These are phyloP conservation scores for Podarcis cretensis DNA, from an alignment of 2,113 vertebrate species.

Conservation along the genomic window DNA sequence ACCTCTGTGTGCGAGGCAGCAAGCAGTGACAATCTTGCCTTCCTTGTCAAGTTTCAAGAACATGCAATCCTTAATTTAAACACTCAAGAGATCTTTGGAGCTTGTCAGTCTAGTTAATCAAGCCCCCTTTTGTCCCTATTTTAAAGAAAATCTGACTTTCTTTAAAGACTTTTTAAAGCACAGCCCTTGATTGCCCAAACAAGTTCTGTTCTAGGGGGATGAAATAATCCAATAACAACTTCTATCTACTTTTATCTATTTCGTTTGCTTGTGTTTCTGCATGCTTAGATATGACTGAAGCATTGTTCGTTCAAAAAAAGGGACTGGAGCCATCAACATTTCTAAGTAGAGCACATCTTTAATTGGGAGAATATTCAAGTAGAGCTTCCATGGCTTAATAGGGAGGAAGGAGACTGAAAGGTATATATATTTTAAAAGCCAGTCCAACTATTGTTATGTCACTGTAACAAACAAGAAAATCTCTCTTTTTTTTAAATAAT, in stretches of 20 bases:
- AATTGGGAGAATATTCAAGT: background rate
- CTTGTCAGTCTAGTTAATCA: conserved; percentile 82
- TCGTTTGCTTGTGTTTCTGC: background rate
- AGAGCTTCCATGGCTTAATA: conserved; percentile 2
- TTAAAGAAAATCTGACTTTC: conserved; percentile 79
- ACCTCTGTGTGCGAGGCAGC: conserved; percentile 72
- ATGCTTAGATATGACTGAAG: background rate
- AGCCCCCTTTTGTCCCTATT: conserved; percentile 58
- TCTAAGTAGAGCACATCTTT: background rate
- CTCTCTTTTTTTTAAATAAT: no score
- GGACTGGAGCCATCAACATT: background rate
- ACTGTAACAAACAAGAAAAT: background rate
- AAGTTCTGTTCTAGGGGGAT: conserved; percentile 63
- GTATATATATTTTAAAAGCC: background rate
- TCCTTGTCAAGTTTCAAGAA: conserved; percentile 80
- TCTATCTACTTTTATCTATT: conserved; percentile 40
- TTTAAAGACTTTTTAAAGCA: conserved; percentile 74
- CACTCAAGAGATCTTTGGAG: conserved; percentile 82
- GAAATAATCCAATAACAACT: conserved; percentile 65
- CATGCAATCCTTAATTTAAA: conserved; percentile 83
- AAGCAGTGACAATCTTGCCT: conserved; percentile 71
- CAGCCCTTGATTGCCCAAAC: conserved; percentile 77
- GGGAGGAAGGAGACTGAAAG: background rate
- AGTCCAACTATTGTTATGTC: no score
- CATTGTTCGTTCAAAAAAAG: background rate